Evolutionary conservation across 2,113 vertebrate species (phyloP).

Genomic region (Tachycineta bicolor): DNA sequence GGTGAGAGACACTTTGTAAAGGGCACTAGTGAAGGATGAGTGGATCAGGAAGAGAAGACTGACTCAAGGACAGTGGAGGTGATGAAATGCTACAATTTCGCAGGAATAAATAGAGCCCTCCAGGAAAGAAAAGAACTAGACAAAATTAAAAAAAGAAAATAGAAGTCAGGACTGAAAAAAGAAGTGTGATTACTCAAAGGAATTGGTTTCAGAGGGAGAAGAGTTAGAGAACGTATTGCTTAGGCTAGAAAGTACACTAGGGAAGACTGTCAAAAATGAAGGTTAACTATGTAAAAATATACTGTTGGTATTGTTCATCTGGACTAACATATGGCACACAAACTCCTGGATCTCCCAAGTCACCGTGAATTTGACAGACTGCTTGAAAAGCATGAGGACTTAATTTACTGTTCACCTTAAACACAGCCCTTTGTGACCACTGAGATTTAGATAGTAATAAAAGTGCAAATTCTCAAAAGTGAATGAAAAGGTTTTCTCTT

Average conservation of each 20-base stretch:
- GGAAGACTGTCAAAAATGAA: background rate
- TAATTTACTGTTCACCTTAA: background rate
- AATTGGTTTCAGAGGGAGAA: background rate
- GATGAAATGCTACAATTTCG: background rate
- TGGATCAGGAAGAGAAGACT: background rate
- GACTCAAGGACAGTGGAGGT: background rate
- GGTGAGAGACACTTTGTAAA: background rate
- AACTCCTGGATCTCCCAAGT: background rate
- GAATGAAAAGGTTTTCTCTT: background rate
- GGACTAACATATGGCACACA: background rate
- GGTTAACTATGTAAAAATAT: background rate
- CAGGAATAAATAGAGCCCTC: background rate
- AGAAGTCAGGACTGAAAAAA: background rate
- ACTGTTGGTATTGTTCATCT: background rate
- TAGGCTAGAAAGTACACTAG: background rate
- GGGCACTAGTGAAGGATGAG: background rate
- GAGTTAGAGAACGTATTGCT: background rate
- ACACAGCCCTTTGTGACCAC: background rate
- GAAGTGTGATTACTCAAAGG: background rate
- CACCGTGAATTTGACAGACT: background rate
- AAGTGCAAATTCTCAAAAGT: background rate
- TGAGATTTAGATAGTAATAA: background rate
- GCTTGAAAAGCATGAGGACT: background rate
- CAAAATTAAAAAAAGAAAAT: background rate
- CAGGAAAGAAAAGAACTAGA: background rate